Percentiles rank a stretch among this genome's conserved stretches.
Conservation (phyloP, 1,140 invertebrate genomes). For the Polypedilum vanderplanki region DNA sequence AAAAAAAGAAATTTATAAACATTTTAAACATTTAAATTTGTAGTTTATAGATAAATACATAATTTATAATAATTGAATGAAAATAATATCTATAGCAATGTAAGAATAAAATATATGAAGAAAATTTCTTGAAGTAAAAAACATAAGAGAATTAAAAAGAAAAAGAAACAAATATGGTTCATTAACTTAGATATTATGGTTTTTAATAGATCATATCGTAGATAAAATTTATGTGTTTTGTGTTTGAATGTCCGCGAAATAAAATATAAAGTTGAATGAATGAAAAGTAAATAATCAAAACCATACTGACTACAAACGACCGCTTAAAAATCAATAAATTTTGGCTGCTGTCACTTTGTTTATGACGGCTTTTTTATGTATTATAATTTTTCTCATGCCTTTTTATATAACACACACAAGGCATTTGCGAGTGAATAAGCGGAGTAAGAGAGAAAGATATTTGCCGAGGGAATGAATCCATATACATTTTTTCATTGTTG, state of each 20-base stretch:
- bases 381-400: conserved; percentile 27
- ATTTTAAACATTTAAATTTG: too few relatives aligned
- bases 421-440: neutral
- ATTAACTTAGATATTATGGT: too few relatives aligned
- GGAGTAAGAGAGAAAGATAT: neutral
- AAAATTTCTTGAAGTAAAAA: too few relatives aligned
- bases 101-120: too few relatives aligned
- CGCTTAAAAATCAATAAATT: conserved; percentile 26
- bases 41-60: too few relatives aligned
- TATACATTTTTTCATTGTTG: conserved; percentile 29
- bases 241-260: neutral
- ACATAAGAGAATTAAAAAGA: too few relatives aligned
- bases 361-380: conserved; percentile 28
- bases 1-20: too few relatives aligned
- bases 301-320: conserved; percentile 9
- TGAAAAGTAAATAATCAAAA: neutral
- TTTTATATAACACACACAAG: conserved; percentile 9
- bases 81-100: too few relatives aligned
- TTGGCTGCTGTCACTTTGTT: conserved; percentile 22
- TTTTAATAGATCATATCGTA: too few relatives aligned
- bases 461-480: conserved; percentile 27
- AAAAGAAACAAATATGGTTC: too few relatives aligned
- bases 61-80: too few relatives aligned
- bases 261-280: neutral
- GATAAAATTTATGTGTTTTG: too few relatives aligned